Evolutionary conservation across 2,888 invertebrate genomes (phyloP), one percentile per base, ranked within the genome.

Genomic region (Leptura quadrifasciata): DNA sequence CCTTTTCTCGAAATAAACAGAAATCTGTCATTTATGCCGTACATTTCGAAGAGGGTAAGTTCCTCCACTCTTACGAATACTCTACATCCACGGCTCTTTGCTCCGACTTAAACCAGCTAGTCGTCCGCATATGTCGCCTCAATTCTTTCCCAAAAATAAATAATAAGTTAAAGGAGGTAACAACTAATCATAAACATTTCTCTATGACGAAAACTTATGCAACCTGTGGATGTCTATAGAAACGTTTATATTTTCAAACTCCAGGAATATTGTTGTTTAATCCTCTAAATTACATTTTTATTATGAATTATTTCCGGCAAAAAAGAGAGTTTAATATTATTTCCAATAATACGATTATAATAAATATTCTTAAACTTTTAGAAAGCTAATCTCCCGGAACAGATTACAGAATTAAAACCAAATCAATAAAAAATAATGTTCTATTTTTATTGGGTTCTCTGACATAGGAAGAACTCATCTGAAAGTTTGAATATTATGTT

Each of bases 401-500:
- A 12, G 60, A 15, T 60, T 60, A 60, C 5, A 2, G 60, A 60
- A 60, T 47, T 27, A 60, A 60, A 60, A 60, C 0, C 24, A n/a
- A 27, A n/a, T 60, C 60, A 27, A 60, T 60, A 60, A 60, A 31
- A 60, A 60, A 60, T 60, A 60, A 60, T 60, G 12, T 27, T 15
- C 2, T 58, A 21, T 58, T 58, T 60, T 60, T n/a, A 27, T 27
- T 21, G 27, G 5, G 12, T 4, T 47, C 10, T 47, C 47, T 47
- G 4, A 27, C 15, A 24, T n/a, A 8, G 27, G n/a, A n/a, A 27
- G 6, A n/a, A 17, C n/a, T n/a, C 60, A 24, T 60, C 27, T 21
- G n/a, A 8, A 21, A n/a, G 27, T 60, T 58, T 27, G 5, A 27
- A n/a, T 24, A 27, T 27, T 27, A 15, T 24, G n/a, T 60, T 60